Conservation (phyloP, 2,888 invertebrate species). For the Megalurothrips usitatus region DNA sequence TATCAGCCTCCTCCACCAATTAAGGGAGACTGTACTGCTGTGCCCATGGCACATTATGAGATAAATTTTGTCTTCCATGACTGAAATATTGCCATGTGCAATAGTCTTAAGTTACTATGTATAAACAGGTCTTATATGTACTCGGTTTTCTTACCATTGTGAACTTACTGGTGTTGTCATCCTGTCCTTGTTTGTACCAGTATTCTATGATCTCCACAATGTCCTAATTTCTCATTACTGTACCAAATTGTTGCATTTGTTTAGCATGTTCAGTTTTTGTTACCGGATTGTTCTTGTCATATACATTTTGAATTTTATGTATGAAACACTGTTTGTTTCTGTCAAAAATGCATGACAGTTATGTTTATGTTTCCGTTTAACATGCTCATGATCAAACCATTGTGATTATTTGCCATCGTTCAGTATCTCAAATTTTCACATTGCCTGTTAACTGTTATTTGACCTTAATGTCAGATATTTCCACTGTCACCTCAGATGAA, state of each 20-base stretch:
- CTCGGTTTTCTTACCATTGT: not conserved
- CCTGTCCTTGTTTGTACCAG: not conserved
- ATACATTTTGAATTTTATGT: not conserved
- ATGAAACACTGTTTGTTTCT: not conserved
- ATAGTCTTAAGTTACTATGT: slow-evolving; percentile 24
- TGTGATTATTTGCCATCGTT: not conserved
- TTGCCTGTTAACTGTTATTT: not conserved
- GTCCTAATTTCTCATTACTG: slow-evolving; percentile 20
- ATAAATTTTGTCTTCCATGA: slow-evolving; percentile 11
- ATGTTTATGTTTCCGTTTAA: not conserved
- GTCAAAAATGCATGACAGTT: not conserved
- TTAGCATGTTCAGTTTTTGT: slow-evolving; percentile 17
- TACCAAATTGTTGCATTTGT: slow-evolving; percentile 23
- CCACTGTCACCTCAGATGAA: too few relatives aligned
- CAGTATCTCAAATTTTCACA: not conserved
- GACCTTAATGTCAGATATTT: not conserved
- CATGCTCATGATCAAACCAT: not conserved
- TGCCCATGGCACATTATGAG: not conserved
- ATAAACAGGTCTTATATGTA: not conserved
- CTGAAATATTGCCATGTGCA: slow-evolving; percentile 22
- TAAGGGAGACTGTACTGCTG: slow-evolving; percentile 19
- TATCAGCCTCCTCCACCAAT: slow-evolving; percentile 10
- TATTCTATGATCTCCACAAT: slow-evolving; percentile 25
- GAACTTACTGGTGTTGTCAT: slow-evolving; percentile 17
- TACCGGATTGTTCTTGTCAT: not conserved